A percentile compares a stretch with the other conserved stretches of the same genome.
phyloP scores from a whole-genome alignment of 1,140 invertebrate species.

The Streblospio benedicti region DNA sequence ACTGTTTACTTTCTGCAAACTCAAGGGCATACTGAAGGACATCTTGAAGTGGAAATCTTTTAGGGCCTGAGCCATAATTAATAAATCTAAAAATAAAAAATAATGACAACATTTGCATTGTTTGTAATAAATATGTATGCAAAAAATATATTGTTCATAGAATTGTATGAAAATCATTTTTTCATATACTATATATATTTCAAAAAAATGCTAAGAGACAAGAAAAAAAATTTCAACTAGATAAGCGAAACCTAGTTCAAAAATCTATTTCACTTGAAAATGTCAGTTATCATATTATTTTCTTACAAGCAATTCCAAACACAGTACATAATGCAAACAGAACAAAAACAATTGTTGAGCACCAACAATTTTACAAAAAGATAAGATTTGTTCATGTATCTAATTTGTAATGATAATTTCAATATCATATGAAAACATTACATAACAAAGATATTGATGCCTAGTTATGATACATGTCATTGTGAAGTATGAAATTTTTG shows the following conservation, averaged over 20 bases:
- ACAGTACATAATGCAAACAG: no score
- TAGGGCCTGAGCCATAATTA: slow-evolving; percentile 43
- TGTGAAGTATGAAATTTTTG: no score
- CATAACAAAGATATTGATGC: no score
- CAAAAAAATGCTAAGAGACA: not conserved
- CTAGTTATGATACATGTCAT: no score
- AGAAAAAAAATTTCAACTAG: not conserved
- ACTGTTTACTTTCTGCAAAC: slow-evolving; percentile 33
- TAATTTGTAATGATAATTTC: no score
- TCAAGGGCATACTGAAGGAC: slow-evolving; percentile 45
- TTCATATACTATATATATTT: not conserved
- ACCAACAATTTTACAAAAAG: no score
- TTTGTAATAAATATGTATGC: slow-evolving; percentile 23
- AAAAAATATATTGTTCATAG: not conserved
- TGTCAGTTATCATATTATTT: no score
- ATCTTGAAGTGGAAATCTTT: slow-evolving; percentile 44
- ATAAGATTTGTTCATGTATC: no score
- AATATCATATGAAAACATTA: no score
- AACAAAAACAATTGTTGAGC: no score
- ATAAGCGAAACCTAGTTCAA: slow-evolving; percentile 5
- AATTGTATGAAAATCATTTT: not conserved
- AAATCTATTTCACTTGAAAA: no score
- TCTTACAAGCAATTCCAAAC: no score
- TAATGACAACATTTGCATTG: slow-evolving; percentile 19
- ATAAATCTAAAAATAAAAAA: slow-evolving; percentile 35